A percentile compares a stretch with the other conserved stretches of the same genome.
Evolutionary conservation across 2,888 invertebrate species (phyloP).

Genomic region (Mesoligia furuncula): DNA sequence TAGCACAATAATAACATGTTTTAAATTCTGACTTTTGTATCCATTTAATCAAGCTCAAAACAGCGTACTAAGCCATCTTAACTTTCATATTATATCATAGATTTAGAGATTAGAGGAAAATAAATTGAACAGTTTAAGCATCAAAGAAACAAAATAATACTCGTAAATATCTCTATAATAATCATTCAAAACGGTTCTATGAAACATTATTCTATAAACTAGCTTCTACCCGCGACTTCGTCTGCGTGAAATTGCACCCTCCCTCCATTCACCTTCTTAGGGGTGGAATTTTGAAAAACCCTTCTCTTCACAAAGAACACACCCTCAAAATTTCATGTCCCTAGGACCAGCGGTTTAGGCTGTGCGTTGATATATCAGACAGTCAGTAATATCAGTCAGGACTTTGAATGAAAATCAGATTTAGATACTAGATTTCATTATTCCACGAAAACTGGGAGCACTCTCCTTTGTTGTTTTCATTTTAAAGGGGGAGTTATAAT

Average conservation of each 20-base stretch:
- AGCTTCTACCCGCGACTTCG: too few relatives aligned
- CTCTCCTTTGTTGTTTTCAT: slow-evolving; percentile 17
- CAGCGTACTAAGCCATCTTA: background rate
- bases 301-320: too few relatives aligned
- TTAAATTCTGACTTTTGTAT: background rate
- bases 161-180: background rate
- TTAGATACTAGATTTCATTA: slow-evolving; percentile 1
- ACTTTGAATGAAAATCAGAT: background rate
- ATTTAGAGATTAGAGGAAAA: background rate
- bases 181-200: background rate
- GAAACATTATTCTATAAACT: slow-evolving; percentile 23
- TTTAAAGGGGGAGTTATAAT: slow-evolving; percentile 6
- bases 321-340: too few relatives aligned
- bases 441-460: background rate
- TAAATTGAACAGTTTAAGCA: background rate
- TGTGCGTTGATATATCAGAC: too few relatives aligned
- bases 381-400: too few relatives aligned
- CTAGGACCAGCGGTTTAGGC: too few relatives aligned
- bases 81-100: background rate
- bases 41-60: slow-evolving; percentile 19
- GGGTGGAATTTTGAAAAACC: too few relatives aligned
- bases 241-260: too few relatives aligned
- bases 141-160: background rate
- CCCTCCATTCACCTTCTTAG: too few relatives aligned
- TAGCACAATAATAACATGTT: background rate